Base-by-base conservation (phyloP, 37 sponge, comb jelly and placozoan species). In the Aphrocallistes beatrix region DNA sequence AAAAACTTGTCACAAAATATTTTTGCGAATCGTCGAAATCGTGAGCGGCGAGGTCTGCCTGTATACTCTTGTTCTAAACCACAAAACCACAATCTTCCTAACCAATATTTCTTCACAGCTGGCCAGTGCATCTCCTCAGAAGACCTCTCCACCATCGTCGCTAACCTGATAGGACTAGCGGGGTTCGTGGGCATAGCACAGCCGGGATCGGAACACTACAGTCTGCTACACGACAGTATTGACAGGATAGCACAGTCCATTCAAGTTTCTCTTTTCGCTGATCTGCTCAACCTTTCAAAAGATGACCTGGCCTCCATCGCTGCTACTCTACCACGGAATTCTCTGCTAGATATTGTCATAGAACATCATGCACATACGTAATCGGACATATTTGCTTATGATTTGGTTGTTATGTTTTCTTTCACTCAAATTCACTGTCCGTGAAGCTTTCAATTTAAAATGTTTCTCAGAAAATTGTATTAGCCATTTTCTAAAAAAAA, bases 141-240 rank as follows among this genome's bases (percentile, higher is more conserved):
- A 60, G 75, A 60, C 75, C 75, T 60, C 75, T 60, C 75, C 8
- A 60, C 75, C 25, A 28, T 60, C 3, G 75, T 60, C 75, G 75
- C 75, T 60, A 60, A 60, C n/a, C 75, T 60, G 75, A 60, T 60
- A 51, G 83, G 84, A 83, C 84, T 32, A 90, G 86, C 38, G 45
- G 81, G 83, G 39, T 51, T 37, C 85, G 81, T 38, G 88, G 42
- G 49, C 36, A 83, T 50, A 88, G 45, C 51, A 88, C 88, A 37
- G 91, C 91, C 36, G 82, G 39, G 49, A 19, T 60, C 75, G 75
- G 75, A 60, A 13, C 75, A 60, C 75, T 60, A 32, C 75, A 60
- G 32, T 32, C 75, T 60, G 25, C 75, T 60, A 8, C 75, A 60
- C 21, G 75, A 60, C 75, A 60, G 75, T 13, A 60, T 60, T 13